Percentiles rank a stretch among this genome's conserved stretches.
Conservation (phyloP, 2,797 vertebrate genomes). For the Lindbergichthys nudifrons region DNA sequence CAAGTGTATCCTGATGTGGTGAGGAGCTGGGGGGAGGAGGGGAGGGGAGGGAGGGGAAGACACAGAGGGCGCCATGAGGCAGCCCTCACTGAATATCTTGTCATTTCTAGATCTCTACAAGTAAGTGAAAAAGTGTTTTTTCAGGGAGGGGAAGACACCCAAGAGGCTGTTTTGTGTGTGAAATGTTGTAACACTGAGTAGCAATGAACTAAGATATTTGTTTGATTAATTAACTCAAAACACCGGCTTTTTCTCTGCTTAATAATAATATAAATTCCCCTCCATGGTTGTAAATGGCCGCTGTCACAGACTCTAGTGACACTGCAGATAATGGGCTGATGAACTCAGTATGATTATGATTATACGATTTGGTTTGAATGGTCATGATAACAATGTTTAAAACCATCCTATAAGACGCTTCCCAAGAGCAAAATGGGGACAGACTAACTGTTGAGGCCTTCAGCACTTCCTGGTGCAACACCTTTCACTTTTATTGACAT, state of each 20-base stretch:
- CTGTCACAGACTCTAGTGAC: background rate
- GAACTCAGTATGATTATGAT: background rate
- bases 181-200: slow-evolving; percentile 10
- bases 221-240: background rate
- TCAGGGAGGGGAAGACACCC: slow-evolving; percentile 13
- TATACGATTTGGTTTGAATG: background rate
- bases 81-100: slow-evolving; percentile 68
- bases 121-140: slow-evolving; percentile 19
- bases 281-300: background rate
- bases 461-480: background rate
- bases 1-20: slow-evolving; percentile 99
- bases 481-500: background rate
- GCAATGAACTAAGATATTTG: slow-evolving; percentile 25
- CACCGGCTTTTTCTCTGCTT: background rate
- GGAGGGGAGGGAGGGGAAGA: slow-evolving; percentile 72
- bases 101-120: slow-evolving; percentile 59
- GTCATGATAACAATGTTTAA: background rate
- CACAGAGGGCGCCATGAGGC: slow-evolving; percentile 62
- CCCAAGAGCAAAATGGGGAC: background rate
- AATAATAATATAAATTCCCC: background rate
- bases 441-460: background rate
- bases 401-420: background rate
- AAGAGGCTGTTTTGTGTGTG: slow-evolving; percentile 24
- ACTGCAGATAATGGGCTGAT: background rate
- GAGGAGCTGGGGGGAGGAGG: slow-evolving; percentile 83